A percentile compares a stretch with the other conserved stretches of the same genome.
phyloP scores from a whole-genome alignment of 2,888 invertebrate genomes.

The Oligia latruncula region DNA sequence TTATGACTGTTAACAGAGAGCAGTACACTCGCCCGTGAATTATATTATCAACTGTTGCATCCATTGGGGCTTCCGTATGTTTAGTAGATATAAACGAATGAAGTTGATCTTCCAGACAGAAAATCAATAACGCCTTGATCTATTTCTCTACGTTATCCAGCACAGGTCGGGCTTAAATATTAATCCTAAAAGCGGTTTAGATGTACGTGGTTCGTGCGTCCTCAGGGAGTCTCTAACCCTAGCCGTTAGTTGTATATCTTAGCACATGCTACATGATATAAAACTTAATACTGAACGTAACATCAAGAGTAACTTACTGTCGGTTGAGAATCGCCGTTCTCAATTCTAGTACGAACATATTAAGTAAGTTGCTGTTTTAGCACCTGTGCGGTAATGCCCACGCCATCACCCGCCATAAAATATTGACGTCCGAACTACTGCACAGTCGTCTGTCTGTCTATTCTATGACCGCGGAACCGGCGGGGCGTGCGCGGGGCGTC shows the following conservation, averaged over 20 bases:
- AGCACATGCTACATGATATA: slow-evolving; percentile 42
- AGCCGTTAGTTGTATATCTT: slow-evolving; percentile 47
- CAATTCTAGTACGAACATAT: slow-evolving; percentile 42
- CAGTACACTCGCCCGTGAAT: slow-evolving; percentile 25
- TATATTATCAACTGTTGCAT: slow-evolving; percentile 60
- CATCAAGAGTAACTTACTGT: slow-evolving; percentile 35
- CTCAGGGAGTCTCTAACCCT: slow-evolving; percentile 37
- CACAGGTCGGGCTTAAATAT: slow-evolving; percentile 25
- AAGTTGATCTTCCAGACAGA: not conserved
- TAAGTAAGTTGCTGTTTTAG: slow-evolving; percentile 51
- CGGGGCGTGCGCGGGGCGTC: slow-evolving; percentile 67
- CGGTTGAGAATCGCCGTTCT: slow-evolving; percentile 31
- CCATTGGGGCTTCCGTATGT: slow-evolving; percentile 19
- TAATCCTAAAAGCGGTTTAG: slow-evolving; percentile 40
- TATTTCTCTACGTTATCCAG: slow-evolving; percentile 15
- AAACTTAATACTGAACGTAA: slow-evolving; percentile 42
- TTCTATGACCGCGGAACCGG: slow-evolving; percentile 76
- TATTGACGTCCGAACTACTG: slow-evolving; percentile 67
- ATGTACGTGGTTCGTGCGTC: slow-evolving; percentile 31
- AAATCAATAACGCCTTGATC: slow-evolving; percentile 32
- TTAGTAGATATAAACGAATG: slow-evolving; percentile 11
- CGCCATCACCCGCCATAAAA: slow-evolving; percentile 62
- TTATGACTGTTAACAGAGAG: slow-evolving; percentile 39
- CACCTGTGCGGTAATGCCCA: slow-evolving; percentile 59
- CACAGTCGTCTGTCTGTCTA: slow-evolving; percentile 72